Base-by-base conservation (phyloP, 2,113 vertebrate genomes). In the Malurus cyaneus region DNA sequence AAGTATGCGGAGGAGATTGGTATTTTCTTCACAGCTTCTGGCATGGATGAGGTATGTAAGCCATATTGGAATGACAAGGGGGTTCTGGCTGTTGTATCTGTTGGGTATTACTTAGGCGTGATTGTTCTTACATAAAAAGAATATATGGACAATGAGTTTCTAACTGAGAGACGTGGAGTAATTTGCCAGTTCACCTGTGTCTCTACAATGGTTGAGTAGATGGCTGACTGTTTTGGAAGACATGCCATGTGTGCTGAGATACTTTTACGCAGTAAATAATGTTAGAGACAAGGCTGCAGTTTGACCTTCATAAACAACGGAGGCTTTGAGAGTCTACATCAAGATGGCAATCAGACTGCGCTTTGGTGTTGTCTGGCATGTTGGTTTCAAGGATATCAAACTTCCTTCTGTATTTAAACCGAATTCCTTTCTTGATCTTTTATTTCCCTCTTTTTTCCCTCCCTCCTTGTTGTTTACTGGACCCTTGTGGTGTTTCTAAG, bases 21-120 rank as follows among this genome's bases (percentile, higher is more conserved):
- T 52, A 99, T 99, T 95, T 99, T 98, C 98, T 99, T 99, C 96
- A 99, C 99, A 1, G 99, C 99, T 28, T 99, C 99, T 1, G 99
- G 99, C 50, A 99, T 99, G 99, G 99, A 99, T 53, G 99, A 99
- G 98, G 99, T 99, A 93, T 93, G 96, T 71, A 59, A 71, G 13
- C 12, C 31, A 14, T n/a, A 26, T 17, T 53, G 31, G 15, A 66
- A 25, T 61, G 57, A 67, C 60, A 57, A 12, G n/a, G 47, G 54
- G 18, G 46, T 12, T 50, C 29, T 20, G 19, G 14, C 11, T 88
- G 18, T 59, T 78, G 7, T 62, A 25, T 69, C 18, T 77, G 0
- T 28, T 62, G 9, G 19, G 26, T 70, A 20, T 46, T 62, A 66
- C 16, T 44, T 67, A 28, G 6, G 28, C 3, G 3, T 2, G 1